Evolutionary conservation across 2,888 invertebrate genomes (phyloP).

Genomic region (Adela reaumurella): DNA sequence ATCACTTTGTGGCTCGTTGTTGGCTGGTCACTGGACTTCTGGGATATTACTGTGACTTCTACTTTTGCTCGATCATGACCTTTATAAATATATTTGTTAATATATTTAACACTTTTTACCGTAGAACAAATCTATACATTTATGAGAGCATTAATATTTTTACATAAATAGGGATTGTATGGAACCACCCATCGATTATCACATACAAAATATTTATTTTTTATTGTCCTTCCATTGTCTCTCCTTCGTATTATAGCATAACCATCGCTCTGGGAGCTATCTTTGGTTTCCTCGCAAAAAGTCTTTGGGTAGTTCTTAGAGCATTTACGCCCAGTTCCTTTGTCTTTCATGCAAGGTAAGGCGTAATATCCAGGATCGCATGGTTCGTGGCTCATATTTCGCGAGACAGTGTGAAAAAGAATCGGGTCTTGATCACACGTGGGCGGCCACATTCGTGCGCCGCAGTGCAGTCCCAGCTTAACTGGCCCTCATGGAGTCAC

Average conservation of each 20-base stretch:
- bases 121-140: slow-evolving; percentile 22
- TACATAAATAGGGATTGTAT: slow-evolving; percentile 21
- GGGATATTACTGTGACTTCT: slow-evolving; percentile 8
- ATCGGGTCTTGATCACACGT: too few species aligned
- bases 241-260: slow-evolving; percentile 19
- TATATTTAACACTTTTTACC: slow-evolving; percentile 12
- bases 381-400: too few species aligned
- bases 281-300: slow-evolving; percentile 15
- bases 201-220: slow-evolving; percentile 9
- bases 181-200: slow-evolving; percentile 23
- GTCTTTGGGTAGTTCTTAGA: slow-evolving; percentile 13
- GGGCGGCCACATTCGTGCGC: too few species aligned
- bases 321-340: slow-evolving; percentile 9
- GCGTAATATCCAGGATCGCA: too few species aligned
- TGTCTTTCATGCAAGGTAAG: slow-evolving; percentile 11
- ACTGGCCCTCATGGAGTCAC: too few species aligned
- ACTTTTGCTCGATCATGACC: slow-evolving; percentile 11
- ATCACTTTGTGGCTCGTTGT: slow-evolving; percentile 2
- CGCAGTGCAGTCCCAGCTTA: too few species aligned
- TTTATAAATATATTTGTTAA: slow-evolving; percentile 14
- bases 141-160: slow-evolving; percentile 23
- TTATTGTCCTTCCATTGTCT: slow-evolving; percentile 12
- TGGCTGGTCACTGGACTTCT: slow-evolving; percentile 10
- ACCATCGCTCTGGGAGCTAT: slow-evolving; percentile 16
- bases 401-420: too few species aligned